These are phyloP conservation scores for Microcebus tavaratra DNA, from an alignment of 2,113 vertebrate genomes.

Conservation along the genomic window DNA sequence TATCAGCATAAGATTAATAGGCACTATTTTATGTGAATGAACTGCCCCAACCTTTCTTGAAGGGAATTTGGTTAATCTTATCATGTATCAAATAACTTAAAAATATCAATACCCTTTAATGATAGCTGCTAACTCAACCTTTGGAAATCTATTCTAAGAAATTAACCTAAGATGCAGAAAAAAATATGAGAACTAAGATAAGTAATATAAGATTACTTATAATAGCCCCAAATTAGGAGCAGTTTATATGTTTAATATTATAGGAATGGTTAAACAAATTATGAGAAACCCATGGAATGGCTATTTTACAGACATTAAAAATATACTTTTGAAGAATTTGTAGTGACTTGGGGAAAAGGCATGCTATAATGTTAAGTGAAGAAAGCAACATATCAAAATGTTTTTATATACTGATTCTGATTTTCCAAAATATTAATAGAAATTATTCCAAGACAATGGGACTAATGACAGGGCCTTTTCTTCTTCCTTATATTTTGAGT, in stretches of 20 bases:
- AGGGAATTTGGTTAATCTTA: background rate
- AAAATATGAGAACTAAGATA: background rate
- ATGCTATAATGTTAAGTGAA: background rate
- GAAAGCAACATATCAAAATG: background rate
- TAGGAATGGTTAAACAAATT: background rate
- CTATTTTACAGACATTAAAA: background rate
- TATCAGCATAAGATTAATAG: background rate
- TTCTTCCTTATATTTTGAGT: background rate
- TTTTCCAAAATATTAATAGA: background rate
- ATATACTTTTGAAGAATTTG: background rate
- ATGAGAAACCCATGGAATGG: background rate
- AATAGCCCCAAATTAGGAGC: background rate
- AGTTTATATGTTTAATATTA: background rate
- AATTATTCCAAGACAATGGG: background rate
- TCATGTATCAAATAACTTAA: background rate
- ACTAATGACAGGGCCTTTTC: background rate
- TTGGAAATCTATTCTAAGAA: background rate
- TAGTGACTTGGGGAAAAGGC: background rate
- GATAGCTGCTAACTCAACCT: background rate
- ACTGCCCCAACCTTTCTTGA: background rate
- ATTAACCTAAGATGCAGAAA: background rate
- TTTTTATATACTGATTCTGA: background rate
- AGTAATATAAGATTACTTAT: background rate
- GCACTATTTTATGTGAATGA: background rate
- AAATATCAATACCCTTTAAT: background rate